Conservation (phyloP, 1,140 invertebrate species). For the Heliothis virescens region DNA sequence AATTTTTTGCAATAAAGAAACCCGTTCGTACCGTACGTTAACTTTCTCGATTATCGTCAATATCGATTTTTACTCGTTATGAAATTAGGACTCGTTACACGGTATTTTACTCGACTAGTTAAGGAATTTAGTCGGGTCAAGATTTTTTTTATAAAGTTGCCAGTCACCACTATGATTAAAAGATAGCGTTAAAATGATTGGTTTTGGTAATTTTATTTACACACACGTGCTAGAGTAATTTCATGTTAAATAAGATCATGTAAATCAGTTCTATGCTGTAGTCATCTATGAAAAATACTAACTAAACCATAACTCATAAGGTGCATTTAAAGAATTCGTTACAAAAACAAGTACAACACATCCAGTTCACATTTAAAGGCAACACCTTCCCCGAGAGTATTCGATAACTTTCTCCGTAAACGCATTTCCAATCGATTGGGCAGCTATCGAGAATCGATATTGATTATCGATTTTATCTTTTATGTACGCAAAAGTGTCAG, state of each 20-base stretch:
- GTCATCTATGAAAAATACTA: no score
- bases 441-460: conserved; percentile 39
- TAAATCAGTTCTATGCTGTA: no score
- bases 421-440: conserved; percentile 56
- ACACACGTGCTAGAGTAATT: not conserved
- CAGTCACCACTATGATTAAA: not conserved
- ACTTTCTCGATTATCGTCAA: conserved; percentile 48
- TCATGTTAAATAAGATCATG: not conserved
- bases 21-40: conserved; percentile 36
- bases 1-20: conserved; percentile 45
- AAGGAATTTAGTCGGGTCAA: not conserved
- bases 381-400: conserved; percentile 49
- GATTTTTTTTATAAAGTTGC: not conserved
- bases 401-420: conserved; percentile 62
- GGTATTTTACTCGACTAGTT: conserved; percentile 22
- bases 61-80: conserved; percentile 34
- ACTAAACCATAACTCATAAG: conserved; percentile 9
- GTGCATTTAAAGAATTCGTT: conserved; percentile 44
- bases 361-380: conserved; percentile 52
- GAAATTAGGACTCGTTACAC: conserved; percentile 41
- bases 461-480: conserved; percentile 37
- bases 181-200: not conserved
- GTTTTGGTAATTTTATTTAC: not conserved
- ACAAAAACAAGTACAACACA: conserved; percentile 51
- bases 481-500: conserved; percentile 8